These are phyloP conservation scores for Yponomeuta sedellus DNA, from an alignment of 2,888 invertebrate genomes.

Conservation along the genomic window DNA sequence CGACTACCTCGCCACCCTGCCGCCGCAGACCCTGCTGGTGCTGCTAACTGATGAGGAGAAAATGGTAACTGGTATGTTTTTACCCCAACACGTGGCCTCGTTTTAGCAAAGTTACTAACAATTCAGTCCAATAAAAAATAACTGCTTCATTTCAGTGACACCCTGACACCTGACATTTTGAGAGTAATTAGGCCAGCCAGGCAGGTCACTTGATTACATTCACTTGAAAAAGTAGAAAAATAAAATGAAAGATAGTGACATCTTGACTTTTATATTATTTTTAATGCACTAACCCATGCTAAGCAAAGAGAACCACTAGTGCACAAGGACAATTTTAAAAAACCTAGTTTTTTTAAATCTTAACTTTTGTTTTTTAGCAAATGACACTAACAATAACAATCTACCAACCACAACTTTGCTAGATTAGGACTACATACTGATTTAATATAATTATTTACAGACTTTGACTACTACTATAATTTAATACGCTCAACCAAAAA, in stretches of 20 bases:
- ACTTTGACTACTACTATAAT: slow-evolving; percentile 83
- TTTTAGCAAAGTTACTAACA: no score
- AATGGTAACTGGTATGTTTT: slow-evolving; percentile 76
- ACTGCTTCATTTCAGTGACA: no score
- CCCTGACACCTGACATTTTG: no score
- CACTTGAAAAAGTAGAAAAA: background rate
- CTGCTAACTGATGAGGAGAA: slow-evolving; percentile 66
- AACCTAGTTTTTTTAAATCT: background rate
- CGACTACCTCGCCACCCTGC: slow-evolving; percentile 84
- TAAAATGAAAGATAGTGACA: background rate
- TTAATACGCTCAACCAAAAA: slow-evolving; percentile 81
- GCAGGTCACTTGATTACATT: background rate
- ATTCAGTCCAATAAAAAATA: no score
- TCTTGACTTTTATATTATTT: no score
- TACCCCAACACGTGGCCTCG: slow-evolving; percentile 23
- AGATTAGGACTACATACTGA: no score
- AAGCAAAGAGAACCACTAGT: no score
- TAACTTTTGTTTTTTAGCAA: background rate
- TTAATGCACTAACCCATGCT: no score
- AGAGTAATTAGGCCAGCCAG: background rate
- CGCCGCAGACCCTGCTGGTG: slow-evolving; percentile 85
- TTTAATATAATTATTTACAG: no score
- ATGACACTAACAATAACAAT: no score
- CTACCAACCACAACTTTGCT: no score
- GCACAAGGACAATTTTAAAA: no score